Evolutionary conservation across 1,140 invertebrate genomes (phyloP).

Genomic region (Carposina sasakii): DNA sequence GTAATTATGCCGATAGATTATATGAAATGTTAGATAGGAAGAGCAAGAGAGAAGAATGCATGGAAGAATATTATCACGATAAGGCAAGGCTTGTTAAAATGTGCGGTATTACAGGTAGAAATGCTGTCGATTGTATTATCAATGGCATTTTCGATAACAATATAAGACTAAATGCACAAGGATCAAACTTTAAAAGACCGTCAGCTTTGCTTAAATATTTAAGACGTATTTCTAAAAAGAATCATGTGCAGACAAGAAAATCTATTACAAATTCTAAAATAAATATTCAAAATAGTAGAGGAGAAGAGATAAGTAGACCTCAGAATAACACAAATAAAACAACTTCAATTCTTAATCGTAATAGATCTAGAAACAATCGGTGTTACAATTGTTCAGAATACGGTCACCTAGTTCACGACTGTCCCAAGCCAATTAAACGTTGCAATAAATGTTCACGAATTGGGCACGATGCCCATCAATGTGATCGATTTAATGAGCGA

Average conservation of each 20-base stretch:
- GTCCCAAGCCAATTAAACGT: conserved; percentile 6
- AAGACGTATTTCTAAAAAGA: conserved; percentile 8
- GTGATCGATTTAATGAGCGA: no score
- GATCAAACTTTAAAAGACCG: conserved; percentile 10
- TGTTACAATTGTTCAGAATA: conserved; percentile 13
- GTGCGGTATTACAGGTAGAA: conserved; percentile 6
- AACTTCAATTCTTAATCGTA: no score
- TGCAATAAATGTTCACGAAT: conserved; percentile 11
- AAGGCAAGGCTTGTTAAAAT: conserved; percentile 6
- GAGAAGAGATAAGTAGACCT: no score
- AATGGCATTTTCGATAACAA: conserved; percentile 12
- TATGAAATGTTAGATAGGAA: conserved; percentile 3
- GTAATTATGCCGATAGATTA: conserved; percentile 8
- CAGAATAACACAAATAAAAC: no score
- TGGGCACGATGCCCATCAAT: conserved; percentile 5
- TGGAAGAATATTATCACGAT: conserved; percentile 9
- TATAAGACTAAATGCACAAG: conserved; percentile 13
- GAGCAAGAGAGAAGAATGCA: conserved; percentile 6
- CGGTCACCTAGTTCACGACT: background rate
- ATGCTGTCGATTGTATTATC: conserved; percentile 16
- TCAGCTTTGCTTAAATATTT: conserved; percentile 8
- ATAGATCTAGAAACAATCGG: background rate
- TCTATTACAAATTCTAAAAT: no score
- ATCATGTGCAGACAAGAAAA: background rate
- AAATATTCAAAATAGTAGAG: no score